These are phyloP conservation scores for Apocheima hispidaria DNA, from an alignment of 2,888 invertebrate species.

Conservation along the genomic window DNA sequence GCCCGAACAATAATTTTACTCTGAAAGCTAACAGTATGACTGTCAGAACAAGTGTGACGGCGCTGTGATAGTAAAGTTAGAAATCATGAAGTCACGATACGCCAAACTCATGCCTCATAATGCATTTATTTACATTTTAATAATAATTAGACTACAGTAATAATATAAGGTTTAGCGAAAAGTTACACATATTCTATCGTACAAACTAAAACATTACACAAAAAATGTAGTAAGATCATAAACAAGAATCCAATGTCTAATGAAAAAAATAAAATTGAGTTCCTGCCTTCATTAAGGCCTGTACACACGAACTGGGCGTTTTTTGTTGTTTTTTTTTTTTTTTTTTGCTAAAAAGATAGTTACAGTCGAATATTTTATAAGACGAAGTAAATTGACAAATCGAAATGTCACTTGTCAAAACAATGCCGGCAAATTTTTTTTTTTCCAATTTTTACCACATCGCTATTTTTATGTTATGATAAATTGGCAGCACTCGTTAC, in stretches of 20 bases:
- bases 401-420: too few species aligned
- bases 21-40: conserved; percentile 48
- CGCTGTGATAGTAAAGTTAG: conserved; percentile 78
- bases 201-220: not conserved
- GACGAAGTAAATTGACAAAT: too few species aligned
- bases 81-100: conserved; percentile 45
- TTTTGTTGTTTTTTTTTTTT: too few species aligned
- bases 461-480: too few species aligned
- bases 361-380: too few species aligned
- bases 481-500: too few species aligned
- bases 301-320: too few species aligned
- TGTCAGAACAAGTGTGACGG: conserved; percentile 58
- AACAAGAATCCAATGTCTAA: not conserved
- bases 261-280: not conserved
- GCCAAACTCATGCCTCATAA: conserved; percentile 53
- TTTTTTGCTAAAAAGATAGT: too few species aligned
- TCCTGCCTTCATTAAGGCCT: too few species aligned
- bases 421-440: too few species aligned
- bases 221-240: not conserved
- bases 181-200: not conserved
- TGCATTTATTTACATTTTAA: conserved; percentile 44
- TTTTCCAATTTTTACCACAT: too few species aligned
- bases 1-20: not conserved
- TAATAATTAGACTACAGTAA: conserved; percentile 4
- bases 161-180: not conserved